These are phyloP conservation scores for Trachelus iudaicus DNA, from an alignment of 2,888 invertebrate genomes.

Conservation along the genomic window DNA sequence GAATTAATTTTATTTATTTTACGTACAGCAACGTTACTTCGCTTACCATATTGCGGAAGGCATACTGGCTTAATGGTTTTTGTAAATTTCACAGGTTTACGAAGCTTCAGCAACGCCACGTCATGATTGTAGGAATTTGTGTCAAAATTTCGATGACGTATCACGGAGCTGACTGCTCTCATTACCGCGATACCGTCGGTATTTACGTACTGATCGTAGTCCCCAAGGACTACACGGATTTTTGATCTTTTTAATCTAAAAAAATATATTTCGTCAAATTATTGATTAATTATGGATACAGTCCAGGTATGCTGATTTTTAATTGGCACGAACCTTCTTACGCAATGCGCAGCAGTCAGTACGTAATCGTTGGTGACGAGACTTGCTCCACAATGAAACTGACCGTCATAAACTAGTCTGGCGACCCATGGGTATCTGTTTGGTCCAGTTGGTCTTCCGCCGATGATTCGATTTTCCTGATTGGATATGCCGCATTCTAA, in stretches of 20 bases:
- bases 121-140: conserved; percentile 89
- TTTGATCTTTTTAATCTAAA: conserved; percentile 81
- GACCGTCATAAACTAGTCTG: conserved; percentile 85
- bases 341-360: conserved; percentile 88
- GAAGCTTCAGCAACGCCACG: conserved; percentile 80
- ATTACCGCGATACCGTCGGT: conserved; percentile 83
- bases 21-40: neutral
- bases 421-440: conserved; percentile 92
- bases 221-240: conserved; percentile 85
- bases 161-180: conserved; percentile 82
- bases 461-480: conserved; percentile 89
- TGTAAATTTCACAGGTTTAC: conserved; percentile 82
- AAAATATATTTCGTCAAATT: conserved; percentile 21
- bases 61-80: conserved; percentile 83
- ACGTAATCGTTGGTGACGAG: conserved; percentile 86
- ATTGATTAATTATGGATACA: neutral
- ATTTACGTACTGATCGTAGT: conserved; percentile 85
- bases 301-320: conserved; percentile 14
- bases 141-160: conserved; percentile 85
- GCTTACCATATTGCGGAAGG: conserved; percentile 77
- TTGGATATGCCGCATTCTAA: conserved; percentile 85
- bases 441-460: conserved; percentile 82
- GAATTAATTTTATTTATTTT: neutral
- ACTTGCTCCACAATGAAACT: conserved; percentile 90
- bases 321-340: conserved; percentile 72